These are phyloP conservation scores for Phytoseiulus persimilis DNA, from an alignment of 2,888 invertebrate genomes.

Conservation along the genomic window DNA sequence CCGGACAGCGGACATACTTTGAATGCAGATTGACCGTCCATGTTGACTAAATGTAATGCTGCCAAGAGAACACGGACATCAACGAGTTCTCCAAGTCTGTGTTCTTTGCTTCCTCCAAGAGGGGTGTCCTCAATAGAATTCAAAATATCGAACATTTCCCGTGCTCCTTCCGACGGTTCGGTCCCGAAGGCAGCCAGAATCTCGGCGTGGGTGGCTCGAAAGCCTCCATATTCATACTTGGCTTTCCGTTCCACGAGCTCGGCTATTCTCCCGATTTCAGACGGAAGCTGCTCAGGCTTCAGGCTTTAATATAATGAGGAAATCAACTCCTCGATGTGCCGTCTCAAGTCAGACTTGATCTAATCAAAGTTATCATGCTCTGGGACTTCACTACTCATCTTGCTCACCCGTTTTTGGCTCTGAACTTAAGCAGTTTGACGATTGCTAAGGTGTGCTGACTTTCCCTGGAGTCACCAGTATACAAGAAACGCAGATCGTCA, in stretches of 20 bases:
- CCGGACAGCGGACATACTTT: not conserved
- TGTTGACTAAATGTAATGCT: conserved; percentile 7
- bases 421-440: conserved; percentile 37
- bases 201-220: not conserved
- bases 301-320: not conserved
- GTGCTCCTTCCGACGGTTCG: conserved; percentile 11
- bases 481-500: conserved; percentile 16
- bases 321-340: too few species aligned
- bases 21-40: conserved; percentile 34
- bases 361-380: too few species aligned
- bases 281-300: conserved; percentile 28
- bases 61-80: conserved; percentile 19
- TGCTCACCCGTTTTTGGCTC: conserved; percentile 25
- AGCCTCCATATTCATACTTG: not conserved
- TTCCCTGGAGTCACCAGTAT: conserved; percentile 6
- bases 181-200: not conserved
- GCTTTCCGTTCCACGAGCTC: not conserved
- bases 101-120: not conserved
- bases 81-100: not conserved
- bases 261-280: not conserved
- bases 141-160: conserved; percentile 11
- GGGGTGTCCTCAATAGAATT: not conserved
- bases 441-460: conserved; percentile 21
- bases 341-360: too few species aligned
- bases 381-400: not conserved